phyloP scores from a whole-genome alignment of 1,140 invertebrate species.

The Lerema accius region DNA sequence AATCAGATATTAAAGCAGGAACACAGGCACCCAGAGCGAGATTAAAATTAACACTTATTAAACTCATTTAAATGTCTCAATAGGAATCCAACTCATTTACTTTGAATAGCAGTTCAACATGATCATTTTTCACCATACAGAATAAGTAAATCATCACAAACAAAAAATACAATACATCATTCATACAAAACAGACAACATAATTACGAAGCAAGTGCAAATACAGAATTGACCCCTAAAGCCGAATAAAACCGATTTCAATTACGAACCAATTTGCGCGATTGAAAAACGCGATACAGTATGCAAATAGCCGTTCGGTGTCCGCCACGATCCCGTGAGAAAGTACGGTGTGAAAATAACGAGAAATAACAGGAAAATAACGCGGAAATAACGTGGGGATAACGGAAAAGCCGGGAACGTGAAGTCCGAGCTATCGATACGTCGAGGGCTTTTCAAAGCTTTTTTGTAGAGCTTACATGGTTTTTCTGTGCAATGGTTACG shows the following conservation, averaged over 20 bases:
- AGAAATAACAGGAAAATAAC: constrained; percentile 21
- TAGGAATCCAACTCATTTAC: no score
- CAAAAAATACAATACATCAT: neutral
- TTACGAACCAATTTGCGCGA: constrained; percentile 33
- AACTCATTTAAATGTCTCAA: no score
- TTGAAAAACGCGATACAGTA: constrained; percentile 31
- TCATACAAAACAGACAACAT: neutral
- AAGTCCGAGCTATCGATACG: constrained; percentile 69
- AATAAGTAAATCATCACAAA: no score
- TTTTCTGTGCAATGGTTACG: constrained; percentile 39
- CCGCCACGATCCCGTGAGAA: constrained; percentile 8
- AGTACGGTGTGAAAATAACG: constrained; percentile 25
- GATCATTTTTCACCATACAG: no score
- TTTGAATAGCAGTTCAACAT: no score
- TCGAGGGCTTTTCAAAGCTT: constrained; percentile 49
- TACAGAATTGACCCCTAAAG: constrained; percentile 23
- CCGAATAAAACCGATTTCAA: constrained; percentile 33
- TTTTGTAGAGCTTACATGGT: constrained; percentile 48
- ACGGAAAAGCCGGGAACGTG: constrained; percentile 42
- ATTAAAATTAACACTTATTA: no score
- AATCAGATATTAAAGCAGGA: no score
- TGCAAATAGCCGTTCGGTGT: constrained; percentile 24
- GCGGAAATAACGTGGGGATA: constrained; percentile 47
- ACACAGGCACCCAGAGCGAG: no score
- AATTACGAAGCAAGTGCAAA: constrained; percentile 12